phyloP scores from a whole-genome alignment of 2,888 invertebrate species.

The Ennomos fuscantarius region DNA sequence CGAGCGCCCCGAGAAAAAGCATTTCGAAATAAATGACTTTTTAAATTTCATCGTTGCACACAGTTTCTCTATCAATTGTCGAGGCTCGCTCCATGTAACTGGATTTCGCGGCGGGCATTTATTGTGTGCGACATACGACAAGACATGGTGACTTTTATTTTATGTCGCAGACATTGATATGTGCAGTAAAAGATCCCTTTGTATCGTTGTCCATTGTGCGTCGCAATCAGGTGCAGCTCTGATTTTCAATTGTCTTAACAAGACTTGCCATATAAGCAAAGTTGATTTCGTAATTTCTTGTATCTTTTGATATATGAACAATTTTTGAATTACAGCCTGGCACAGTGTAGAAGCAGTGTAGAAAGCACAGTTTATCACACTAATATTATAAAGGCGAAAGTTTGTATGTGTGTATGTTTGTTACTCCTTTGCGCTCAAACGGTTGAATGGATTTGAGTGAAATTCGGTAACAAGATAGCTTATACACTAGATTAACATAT shows the following conservation, averaged over 20 bases:
- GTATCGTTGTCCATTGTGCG: conserved; percentile 52
- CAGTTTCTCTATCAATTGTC: conserved; percentile 85
- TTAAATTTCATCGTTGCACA: conserved; percentile 85
- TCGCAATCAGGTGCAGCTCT: conserved; percentile 50
- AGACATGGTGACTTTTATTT: conserved; percentile 76
- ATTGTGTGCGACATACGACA: conserved; percentile 76
- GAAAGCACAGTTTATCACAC: too few relatives aligned
- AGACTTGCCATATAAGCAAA: too few relatives aligned
- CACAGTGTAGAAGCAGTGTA: too few relatives aligned
- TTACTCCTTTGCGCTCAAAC: too few relatives aligned
- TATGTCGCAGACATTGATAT: conserved; percentile 59
- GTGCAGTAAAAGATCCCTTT: conserved; percentile 53
- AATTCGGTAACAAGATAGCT: too few relatives aligned
- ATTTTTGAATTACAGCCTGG: too few relatives aligned
- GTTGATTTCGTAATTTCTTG: too few relatives aligned
- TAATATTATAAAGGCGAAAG: too few relatives aligned
- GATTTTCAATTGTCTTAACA: conserved; percentile 11
- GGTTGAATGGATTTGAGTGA: too few relatives aligned
- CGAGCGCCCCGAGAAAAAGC: conserved; percentile 82
- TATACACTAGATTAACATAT: too few relatives aligned
- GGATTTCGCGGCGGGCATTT: conserved; percentile 81
- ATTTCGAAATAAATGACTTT: conserved; percentile 85
- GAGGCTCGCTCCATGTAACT: conserved; percentile 80
- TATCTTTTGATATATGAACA: too few relatives aligned
- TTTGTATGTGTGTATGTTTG: conserved; percentile 7